Base-by-base conservation (phyloP, 2,888 invertebrate genomes). In the Nyleta sp. region DNA sequence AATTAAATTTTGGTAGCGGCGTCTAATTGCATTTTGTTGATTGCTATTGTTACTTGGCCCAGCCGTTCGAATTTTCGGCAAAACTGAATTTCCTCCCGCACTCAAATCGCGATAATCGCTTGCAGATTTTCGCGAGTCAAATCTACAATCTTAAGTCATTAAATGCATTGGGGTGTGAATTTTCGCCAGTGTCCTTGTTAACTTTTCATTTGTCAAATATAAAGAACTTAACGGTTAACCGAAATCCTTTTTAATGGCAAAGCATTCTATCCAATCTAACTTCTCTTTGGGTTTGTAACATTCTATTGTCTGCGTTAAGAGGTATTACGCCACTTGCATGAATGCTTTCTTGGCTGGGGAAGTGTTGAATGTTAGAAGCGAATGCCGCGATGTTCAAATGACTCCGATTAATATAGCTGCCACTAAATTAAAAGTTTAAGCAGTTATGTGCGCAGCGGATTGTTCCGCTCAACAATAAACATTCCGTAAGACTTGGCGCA, bases 281-380 rank as follows among this genome's bases (percentile, higher is more conserved):
- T 53, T 53, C 53, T 24, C 53, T 22, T 44, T 33, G 53, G 53
- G 53, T 67, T 67, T 67, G 44, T 53, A 67, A 67, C 65, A 67
- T 52, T 40, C 50, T 28, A 52, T 65, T 65, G 64, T 40, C 52
- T 42, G 22, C 38, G 5, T 18, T 52, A 50, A 52, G 64, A 38
- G 64, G 24, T 28, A 52, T 28, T 52, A 52, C 64, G 40, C 40
- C 40, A 64, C 64, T 64, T 50, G 64, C 50, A 64, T 52, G 64
- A 64, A 64, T 64, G 50, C 64, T 40, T 50, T 18, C 40, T 64
- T 35, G 59, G 15, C 13, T 46, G 35, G 24, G 20, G 38, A 13
- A 33, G 48, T 38, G 46, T 59, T 62, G 38, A 62, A 50, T 48
- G 62, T 50, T 48, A 33, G 38, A 50, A 48, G 48, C n/a, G 24